A percentile compares a stretch with the other conserved stretches of the same genome.
Evolutionary conservation across 2,113 vertebrate species (phyloP).

Genomic region (Pygoscelis antarcticus): DNA sequence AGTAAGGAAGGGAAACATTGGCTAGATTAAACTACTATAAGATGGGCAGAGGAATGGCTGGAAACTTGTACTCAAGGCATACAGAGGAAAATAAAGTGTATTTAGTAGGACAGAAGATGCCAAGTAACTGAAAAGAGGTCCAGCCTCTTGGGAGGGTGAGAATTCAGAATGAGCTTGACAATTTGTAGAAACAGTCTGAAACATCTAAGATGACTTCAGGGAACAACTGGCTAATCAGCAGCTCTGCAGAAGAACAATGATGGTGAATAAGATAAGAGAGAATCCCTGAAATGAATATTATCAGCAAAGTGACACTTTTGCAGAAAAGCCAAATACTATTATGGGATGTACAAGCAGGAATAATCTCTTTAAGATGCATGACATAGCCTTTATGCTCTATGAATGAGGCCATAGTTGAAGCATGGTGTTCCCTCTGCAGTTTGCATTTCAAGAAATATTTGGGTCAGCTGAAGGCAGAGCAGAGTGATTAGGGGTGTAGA

Average conservation of each 20-base stretch:
- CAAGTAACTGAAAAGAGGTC: background rate
- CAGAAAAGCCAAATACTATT: constrained; percentile 15
- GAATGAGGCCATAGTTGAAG: background rate
- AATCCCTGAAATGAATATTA: background rate
- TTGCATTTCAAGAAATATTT: constrained; percentile 26
- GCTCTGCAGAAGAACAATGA: background rate
- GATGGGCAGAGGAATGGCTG: background rate
- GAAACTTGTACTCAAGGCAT: background rate
- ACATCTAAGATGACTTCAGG: background rate
- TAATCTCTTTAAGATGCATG: background rate
- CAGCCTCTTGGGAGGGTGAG: background rate
- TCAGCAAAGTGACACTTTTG: constrained; percentile 2
- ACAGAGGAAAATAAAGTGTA: background rate
- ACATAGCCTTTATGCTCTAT: constrained; percentile 42
- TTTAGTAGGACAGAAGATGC: background rate
- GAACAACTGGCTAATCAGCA: background rate
- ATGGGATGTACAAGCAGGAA: background rate
- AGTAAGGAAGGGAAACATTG: background rate
- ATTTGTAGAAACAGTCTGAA: background rate
- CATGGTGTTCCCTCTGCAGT: background rate
- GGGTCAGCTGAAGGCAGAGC: constrained; percentile 4
- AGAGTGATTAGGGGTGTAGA: background rate
- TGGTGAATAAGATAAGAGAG: background rate
- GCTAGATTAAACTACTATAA: background rate
- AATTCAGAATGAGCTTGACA: background rate